Evolutionary conservation across 2,888 invertebrate genomes (phyloP).

Genomic region (Elegia similella): DNA sequence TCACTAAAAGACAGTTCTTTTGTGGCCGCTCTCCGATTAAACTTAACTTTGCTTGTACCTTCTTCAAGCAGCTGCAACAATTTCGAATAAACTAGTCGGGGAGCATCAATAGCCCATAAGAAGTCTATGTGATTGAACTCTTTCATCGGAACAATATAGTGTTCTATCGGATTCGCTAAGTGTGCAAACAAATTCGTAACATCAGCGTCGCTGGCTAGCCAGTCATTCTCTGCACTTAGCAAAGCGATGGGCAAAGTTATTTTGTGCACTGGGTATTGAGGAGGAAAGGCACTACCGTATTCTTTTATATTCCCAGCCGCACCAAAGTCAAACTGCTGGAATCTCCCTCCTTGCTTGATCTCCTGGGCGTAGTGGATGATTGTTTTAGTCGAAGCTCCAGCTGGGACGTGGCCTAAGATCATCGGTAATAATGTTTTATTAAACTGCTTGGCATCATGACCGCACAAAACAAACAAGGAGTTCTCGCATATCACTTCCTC

Average conservation of each 20-base stretch:
- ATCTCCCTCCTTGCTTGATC: conserved; percentile 75
- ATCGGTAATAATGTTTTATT: conserved; percentile 85
- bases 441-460: conserved; percentile 86
- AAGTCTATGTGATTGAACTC: conserved; percentile 89
- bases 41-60: conserved; percentile 35
- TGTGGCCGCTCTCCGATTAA: conserved; percentile 20
- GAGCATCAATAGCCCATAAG: conserved; percentile 84
- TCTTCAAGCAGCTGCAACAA: conserved; percentile 70
- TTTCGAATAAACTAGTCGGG: conserved; percentile 79
- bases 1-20: conserved; percentile 2
- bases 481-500: conserved; percentile 87
- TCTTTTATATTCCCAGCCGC: conserved; percentile 73
- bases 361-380: conserved; percentile 86
- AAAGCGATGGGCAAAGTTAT: conserved; percentile 85
- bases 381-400: conserved; percentile 88
- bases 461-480: conserved; percentile 86
- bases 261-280: conserved; percentile 83
- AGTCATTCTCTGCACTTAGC: conserved; percentile 87
- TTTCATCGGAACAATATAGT: conserved; percentile 82
- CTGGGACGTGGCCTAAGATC: conserved; percentile 86
- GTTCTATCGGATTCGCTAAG: conserved; percentile 79
- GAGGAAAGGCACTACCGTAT: conserved; percentile 83
- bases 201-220: conserved; percentile 85
- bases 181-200: conserved; percentile 78
- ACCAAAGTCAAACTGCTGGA: conserved; percentile 88